These are phyloP conservation scores for Hiodon alosoides DNA, from an alignment of 2,113 vertebrate species.

Conservation along the genomic window DNA sequence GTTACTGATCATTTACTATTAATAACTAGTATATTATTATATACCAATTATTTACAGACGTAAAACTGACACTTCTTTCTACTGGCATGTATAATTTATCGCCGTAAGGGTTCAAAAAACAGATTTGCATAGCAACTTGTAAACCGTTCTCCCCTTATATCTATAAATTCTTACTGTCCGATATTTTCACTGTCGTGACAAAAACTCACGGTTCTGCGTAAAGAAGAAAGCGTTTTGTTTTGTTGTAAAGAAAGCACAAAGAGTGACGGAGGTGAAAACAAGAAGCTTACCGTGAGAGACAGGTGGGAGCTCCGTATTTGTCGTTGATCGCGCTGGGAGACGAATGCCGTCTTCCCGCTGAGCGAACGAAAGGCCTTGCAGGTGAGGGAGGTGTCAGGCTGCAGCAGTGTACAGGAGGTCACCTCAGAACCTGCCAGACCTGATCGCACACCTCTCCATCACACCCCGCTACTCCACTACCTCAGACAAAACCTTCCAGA, in stretches of 20 bases:
- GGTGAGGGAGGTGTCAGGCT: not conserved
- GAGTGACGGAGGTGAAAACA: not conserved
- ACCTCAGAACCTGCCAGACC: constrained; percentile 17
- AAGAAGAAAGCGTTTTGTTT: not conserved
- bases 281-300: constrained; percentile 1
- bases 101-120: too few species aligned
- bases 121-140: too few species aligned
- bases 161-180: too few species aligned
- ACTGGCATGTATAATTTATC: too few species aligned
- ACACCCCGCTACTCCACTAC: not conserved
- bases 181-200: too few species aligned
- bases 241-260: not conserved
- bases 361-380: not conserved
- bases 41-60: too few species aligned
- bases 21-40: too few species aligned
- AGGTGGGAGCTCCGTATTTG: not conserved
- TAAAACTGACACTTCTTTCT: too few species aligned
- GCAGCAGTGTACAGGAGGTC: not conserved
- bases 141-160: too few species aligned
- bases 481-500: not conserved
- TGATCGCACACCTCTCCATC: constrained; percentile 12
- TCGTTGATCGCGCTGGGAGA: too few species aligned
- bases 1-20: too few species aligned
- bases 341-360: not conserved
- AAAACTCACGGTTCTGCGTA: not conserved